Evolutionary conservation across 2,797 vertebrate genomes (phyloP).

Genomic region (Adelosebastes latens): DNA sequence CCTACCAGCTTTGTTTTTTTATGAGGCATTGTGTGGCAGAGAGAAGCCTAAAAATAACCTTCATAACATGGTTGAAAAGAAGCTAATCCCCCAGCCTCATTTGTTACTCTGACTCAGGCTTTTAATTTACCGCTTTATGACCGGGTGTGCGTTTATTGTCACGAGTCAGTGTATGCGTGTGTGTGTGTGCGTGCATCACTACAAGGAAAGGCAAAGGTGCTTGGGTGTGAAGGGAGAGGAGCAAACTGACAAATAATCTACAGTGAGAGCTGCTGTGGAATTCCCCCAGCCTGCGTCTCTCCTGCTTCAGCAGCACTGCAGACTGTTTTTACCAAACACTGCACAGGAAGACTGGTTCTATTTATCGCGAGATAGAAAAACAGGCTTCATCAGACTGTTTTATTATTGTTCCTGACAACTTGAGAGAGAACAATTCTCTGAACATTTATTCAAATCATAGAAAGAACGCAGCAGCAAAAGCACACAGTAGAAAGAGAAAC

Average conservation of each 20-base stretch:
- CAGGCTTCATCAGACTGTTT: not conserved
- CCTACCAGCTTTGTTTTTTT: slow-evolving; percentile 23
- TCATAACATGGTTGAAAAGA: slow-evolving; percentile 49
- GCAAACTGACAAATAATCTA: slow-evolving; percentile 20
- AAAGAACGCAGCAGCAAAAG: not conserved
- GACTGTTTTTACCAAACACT: slow-evolving; percentile 14
- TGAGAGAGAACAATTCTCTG: slow-evolving; percentile 7
- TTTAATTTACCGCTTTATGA: slow-evolving; percentile 55
- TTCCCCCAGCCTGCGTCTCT: not conserved
- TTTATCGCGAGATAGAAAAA: slow-evolving; percentile 20
- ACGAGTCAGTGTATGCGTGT: not conserved
- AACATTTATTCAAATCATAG: slow-evolving; percentile 22
- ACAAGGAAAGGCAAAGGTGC: not conserved
- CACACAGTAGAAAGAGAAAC: not conserved
- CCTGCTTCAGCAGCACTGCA: not conserved
- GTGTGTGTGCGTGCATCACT: not conserved
- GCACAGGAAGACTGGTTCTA: not conserved
- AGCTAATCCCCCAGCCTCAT: slow-evolving; percentile 51
- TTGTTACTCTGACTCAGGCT: slow-evolving; percentile 48
- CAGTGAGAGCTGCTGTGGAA: slow-evolving; percentile 21
- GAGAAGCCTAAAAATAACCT: slow-evolving; percentile 64
- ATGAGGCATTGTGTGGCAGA: slow-evolving; percentile 39
- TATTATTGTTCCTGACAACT: slow-evolving; percentile 6
- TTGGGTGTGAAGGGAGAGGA: not conserved
- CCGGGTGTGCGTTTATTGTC: slow-evolving; percentile 26